A percentile compares a stretch with the other conserved stretches of the same genome.
phyloP scores from a whole-genome alignment of 2,113 vertebrate species.

The Ptyas mucosa region DNA sequence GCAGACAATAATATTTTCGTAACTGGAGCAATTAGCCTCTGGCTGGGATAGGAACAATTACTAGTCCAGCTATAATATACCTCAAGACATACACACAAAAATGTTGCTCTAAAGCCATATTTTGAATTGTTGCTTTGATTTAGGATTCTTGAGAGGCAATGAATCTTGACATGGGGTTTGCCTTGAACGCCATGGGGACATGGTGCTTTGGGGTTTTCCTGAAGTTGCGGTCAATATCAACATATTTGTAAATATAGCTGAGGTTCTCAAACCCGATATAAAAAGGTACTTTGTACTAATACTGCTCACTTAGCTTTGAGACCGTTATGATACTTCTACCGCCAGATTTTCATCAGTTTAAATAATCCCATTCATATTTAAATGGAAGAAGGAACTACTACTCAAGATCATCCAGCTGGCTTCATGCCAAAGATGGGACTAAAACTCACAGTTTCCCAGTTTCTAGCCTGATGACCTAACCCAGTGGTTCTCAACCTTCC shows the following conservation, averaged over 20 bases:
- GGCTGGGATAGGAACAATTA: constrained; percentile 46
- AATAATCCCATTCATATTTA: constrained; percentile 49
- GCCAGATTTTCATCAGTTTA: constrained; percentile 13
- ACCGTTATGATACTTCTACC: neutral
- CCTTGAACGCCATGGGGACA: constrained; percentile 39
- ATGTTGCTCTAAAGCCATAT: constrained; percentile 60
- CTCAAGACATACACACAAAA: constrained; percentile 49
- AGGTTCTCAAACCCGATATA: constrained; percentile 23
- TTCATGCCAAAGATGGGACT: neutral
- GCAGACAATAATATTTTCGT: constrained; percentile 68
- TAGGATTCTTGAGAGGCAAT: constrained; percentile 47
- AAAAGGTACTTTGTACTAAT: constrained; percentile 1
- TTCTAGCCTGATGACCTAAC: too few species aligned
- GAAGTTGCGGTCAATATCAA: constrained; percentile 18
- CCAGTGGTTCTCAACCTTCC: too few species aligned
- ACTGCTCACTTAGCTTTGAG: constrained; percentile 30
- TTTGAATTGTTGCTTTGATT: constrained; percentile 58
- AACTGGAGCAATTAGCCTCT: constrained; percentile 50
- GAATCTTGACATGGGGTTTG: constrained; percentile 8
- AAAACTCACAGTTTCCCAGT: neutral
- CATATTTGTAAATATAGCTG: constrained; percentile 57
- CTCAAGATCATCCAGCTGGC: neutral
- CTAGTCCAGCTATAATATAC: constrained; percentile 25
- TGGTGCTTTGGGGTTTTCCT: constrained; percentile 41
- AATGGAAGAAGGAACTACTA: constrained; percentile 1